Conservation (phyloP, 2,113 vertebrate species). For the human (Homo sapiens) region DNA sequence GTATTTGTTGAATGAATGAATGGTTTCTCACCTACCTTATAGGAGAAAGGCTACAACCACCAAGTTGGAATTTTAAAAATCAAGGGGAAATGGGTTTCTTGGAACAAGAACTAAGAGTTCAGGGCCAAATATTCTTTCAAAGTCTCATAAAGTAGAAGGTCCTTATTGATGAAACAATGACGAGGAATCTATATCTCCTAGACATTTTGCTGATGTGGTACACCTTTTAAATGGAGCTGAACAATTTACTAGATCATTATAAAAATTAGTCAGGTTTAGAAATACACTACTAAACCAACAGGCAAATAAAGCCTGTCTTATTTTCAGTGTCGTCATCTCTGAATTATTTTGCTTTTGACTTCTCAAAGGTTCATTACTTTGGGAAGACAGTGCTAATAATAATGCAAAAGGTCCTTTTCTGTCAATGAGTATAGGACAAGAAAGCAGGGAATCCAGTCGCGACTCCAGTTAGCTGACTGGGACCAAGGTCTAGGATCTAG, state of each 20-base stretch:
- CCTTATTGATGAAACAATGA: neutral
- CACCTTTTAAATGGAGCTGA: neutral
- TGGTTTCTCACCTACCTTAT: neutral
- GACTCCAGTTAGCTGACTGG: neutral
- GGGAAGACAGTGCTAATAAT: neutral
- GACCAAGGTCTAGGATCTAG: rapidly evolving
- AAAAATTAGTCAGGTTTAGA: neutral
- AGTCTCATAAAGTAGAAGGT: neutral
- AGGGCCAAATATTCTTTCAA: neutral
- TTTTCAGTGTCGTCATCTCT: neutral
- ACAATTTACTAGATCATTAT: neutral
- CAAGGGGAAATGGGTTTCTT: neutral
- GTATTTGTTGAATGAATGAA: neutral
- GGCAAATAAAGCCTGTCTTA: neutral
- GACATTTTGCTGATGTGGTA: neutral
- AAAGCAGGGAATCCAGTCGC: neutral
- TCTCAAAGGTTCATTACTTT: neutral
- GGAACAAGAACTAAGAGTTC: neutral
- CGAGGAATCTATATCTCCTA: neutral
- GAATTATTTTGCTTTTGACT: neutral
- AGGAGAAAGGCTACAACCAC: neutral
- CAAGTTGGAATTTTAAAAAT: neutral
- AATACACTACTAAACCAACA: neutral
- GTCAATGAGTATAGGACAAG: neutral
- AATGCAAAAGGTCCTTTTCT: neutral